Conservation (phyloP, 2,888 invertebrate genomes). For the Spialia ferax region DNA sequence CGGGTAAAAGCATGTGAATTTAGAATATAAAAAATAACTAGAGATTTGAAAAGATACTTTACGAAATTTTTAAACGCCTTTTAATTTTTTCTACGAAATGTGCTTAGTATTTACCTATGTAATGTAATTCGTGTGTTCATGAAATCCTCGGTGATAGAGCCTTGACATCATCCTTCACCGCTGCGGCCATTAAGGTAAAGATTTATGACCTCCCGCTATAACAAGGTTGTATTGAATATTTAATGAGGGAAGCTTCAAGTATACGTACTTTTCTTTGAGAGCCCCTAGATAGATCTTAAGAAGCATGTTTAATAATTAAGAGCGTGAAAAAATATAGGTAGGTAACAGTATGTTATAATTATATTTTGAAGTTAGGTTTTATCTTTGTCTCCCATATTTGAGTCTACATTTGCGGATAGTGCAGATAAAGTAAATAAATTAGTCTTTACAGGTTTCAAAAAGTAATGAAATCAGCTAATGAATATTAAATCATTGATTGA, state of each 20-base stretch:
- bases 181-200: slow-evolving; percentile 27
- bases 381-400: too few relatives aligned
- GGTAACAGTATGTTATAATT: background rate
- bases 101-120: too few relatives aligned
- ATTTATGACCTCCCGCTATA: slow-evolving; percentile 30
- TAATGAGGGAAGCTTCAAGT: slow-evolving; percentile 13
- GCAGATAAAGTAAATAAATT: too few relatives aligned
- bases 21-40: too few relatives aligned
- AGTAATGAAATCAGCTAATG: background rate
- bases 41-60: too few relatives aligned
- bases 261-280: slow-evolving; percentile 1
- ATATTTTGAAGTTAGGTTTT: too few relatives aligned
- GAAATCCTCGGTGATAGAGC: slow-evolving; percentile 16
- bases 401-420: too few relatives aligned
- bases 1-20: too few relatives aligned
- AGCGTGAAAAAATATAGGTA: background rate
- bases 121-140: background rate
- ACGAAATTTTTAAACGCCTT: background rate
- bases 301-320: background rate
- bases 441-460: too few relatives aligned
- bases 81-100: background rate
- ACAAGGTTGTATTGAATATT: slow-evolving; percentile 28
- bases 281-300: background rate
- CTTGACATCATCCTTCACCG: slow-evolving; percentile 39
- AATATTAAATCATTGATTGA: slow-evolving; percentile 6